These are phyloP conservation scores for Aeoliscus strigatus DNA, from an alignment of 2,797 vertebrate species.

Conservation along the genomic window DNA sequence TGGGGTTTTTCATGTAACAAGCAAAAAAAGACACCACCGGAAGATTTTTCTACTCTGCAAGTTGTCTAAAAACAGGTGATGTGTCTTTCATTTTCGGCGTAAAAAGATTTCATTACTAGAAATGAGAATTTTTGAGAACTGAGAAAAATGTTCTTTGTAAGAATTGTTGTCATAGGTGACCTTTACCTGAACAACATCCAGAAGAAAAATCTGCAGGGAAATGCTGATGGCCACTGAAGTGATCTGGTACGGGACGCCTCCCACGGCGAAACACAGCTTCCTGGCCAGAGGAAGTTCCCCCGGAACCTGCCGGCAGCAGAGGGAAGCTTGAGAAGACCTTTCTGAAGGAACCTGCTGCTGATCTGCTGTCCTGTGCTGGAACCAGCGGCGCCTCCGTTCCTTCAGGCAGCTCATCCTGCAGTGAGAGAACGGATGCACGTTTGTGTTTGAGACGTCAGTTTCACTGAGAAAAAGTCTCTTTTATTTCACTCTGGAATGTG, in stretches of 20 bases:
- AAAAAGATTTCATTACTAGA: too few species aligned
- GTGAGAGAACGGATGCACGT: neutral
- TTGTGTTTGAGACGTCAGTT: neutral
- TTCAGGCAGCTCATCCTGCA: constrained; percentile 39
- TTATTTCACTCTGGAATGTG: constrained; percentile 26
- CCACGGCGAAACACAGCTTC: constrained; percentile 72
- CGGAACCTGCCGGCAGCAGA: constrained; percentile 27
- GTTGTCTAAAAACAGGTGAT: too few species aligned
- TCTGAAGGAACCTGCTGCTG: constrained; percentile 6
- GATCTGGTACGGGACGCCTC: constrained; percentile 71
- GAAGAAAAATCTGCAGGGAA: constrained; percentile 75
- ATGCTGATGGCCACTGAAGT: constrained; percentile 58
- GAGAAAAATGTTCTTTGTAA: too few species aligned
- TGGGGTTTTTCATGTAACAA: too few species aligned
- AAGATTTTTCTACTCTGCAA: too few species aligned
- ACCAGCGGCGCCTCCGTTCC: constrained; percentile 23
- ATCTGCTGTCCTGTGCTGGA: constrained; percentile 21
- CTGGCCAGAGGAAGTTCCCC: constrained; percentile 56
- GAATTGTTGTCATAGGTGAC: neutral
- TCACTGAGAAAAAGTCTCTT: too few species aligned
- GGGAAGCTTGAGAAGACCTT: neutral
- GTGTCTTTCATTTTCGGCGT: too few species aligned
- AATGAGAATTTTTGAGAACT: too few species aligned
- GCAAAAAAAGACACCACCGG: too few species aligned
- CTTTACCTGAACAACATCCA: constrained; percentile 74